These are phyloP conservation scores for Muscicapa adusta DNA, from an alignment of 2,113 vertebrate species.

Conservation along the genomic window DNA sequence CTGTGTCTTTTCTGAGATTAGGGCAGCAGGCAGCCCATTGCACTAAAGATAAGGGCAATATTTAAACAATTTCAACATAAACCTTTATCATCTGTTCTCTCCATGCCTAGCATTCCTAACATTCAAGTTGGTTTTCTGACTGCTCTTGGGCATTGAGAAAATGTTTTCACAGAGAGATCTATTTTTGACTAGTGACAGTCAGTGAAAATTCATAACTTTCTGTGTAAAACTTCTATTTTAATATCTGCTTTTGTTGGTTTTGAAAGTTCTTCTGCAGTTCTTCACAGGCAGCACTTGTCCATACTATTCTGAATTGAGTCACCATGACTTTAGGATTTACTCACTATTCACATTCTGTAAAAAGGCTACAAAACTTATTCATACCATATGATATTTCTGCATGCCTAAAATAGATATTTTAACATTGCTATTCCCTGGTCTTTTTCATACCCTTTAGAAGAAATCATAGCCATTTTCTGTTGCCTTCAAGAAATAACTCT, in stretches of 20 bases:
- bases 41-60: background rate
- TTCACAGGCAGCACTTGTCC: background rate
- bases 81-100: background rate
- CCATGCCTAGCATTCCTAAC: background rate
- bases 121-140: background rate
- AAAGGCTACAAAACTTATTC: background rate
- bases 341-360: background rate
- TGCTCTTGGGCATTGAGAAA: background rate
- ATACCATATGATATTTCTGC: background rate
- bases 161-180: background rate
- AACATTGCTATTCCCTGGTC: background rate
- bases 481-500: background rate
- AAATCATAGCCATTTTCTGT: background rate
- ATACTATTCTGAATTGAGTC: background rate
- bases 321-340: background rate
- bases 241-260: background rate
- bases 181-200: background rate
- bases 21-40: background rate
- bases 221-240: background rate
- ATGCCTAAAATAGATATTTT: background rate
- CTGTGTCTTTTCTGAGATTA: background rate
- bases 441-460: background rate
- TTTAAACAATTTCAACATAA: background rate
- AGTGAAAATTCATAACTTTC: background rate
- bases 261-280: background rate